Evolutionary conservation across 2,888 invertebrate species (phyloP).

Genomic region (Palloptera scutellata): DNA sequence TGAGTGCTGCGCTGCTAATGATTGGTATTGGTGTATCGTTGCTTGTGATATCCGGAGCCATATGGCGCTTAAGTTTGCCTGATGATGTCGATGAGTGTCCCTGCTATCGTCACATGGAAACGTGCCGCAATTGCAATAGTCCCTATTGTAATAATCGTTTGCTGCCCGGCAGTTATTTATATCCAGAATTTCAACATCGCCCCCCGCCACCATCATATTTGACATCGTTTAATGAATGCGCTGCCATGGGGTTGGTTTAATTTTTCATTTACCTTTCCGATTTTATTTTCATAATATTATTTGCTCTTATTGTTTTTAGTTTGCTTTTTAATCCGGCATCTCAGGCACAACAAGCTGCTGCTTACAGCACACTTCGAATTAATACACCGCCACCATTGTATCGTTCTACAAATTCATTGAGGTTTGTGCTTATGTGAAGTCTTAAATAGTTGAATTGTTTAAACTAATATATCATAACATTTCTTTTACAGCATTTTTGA

Average conservation of each 20-base stretch:
- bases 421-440: constrained; percentile 64
- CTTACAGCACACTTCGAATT: constrained; percentile 49
- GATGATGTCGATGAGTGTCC: constrained; percentile 77
- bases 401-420: constrained; percentile 82
- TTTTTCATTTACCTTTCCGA: constrained; percentile 25
- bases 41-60: constrained; percentile 91
- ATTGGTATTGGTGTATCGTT: constrained; percentile 85
- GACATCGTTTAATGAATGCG: constrained; percentile 95
- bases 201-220: constrained; percentile 96
- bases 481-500: constrained; percentile 41
- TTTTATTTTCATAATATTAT: neutral
- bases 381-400: constrained; percentile 91
- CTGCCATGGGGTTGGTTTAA: constrained; percentile 72
- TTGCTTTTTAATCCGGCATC: constrained; percentile 73
- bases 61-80: constrained; percentile 88
- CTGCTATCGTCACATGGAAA: constrained; percentile 69
- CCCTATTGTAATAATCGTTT: constrained; percentile 79
- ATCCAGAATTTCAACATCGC: constrained; percentile 94
- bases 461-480: constrained; percentile 1
- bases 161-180: constrained; percentile 84
- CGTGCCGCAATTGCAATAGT: constrained; percentile 67
- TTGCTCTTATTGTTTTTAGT: constrained; percentile 64
- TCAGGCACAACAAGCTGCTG: constrained; percentile 65
- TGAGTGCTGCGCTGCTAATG: constrained; percentile 62
- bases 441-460: constrained; percentile 1